A percentile compares a stretch with the other conserved stretches of the same genome.
These are phyloP conservation scores for Gadus chalcogrammus DNA, from an alignment of 2,113 vertebrate species.

Conservation along the genomic window DNA sequence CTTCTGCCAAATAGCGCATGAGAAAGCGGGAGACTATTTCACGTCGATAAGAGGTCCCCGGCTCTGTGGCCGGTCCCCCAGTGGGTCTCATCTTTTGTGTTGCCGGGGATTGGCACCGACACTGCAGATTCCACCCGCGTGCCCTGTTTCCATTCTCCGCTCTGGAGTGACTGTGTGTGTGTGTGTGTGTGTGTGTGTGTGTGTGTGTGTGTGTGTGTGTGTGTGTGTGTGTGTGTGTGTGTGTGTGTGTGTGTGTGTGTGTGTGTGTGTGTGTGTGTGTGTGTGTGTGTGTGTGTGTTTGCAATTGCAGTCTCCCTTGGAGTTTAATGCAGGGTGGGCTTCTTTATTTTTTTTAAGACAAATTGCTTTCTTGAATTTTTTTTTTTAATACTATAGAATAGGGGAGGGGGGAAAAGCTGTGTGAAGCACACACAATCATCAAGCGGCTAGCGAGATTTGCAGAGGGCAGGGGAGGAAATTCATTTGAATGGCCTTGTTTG, in stretches of 20 bases:
- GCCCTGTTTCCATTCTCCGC: neutral
- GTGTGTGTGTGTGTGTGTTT: neutral
- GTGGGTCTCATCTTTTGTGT: neutral
- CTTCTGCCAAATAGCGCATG: neutral
- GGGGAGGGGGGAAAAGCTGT: neutral
- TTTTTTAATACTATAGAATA: neutral
- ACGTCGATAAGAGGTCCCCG: slow-evolving; percentile 10
- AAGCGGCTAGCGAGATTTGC: slow-evolving; percentile 11
- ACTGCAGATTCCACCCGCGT: neutral
- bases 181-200: neutral
- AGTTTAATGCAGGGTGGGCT: neutral
- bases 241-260: neutral
- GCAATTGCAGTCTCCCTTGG: slow-evolving; percentile 1
- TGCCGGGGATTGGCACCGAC: slow-evolving; percentile 4
- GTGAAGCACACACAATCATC: neutral
- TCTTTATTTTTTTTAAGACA: slow-evolving; percentile 7
- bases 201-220: neutral
- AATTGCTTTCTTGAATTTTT: slow-evolving; percentile 22
- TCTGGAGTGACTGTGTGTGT: neutral
- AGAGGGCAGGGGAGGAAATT: neutral
- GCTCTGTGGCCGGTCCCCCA: neutral
- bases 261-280: neutral
- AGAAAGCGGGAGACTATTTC: slow-evolving; percentile 6
- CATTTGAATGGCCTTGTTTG: slow-evolving; percentile 10
- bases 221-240: neutral